A percentile compares a stretch with the other conserved stretches of the same genome.
These are phyloP conservation scores for Heteractis magnifica DNA, from an alignment of 92 coral and sea anemone genomes.

Conservation along the genomic window DNA sequence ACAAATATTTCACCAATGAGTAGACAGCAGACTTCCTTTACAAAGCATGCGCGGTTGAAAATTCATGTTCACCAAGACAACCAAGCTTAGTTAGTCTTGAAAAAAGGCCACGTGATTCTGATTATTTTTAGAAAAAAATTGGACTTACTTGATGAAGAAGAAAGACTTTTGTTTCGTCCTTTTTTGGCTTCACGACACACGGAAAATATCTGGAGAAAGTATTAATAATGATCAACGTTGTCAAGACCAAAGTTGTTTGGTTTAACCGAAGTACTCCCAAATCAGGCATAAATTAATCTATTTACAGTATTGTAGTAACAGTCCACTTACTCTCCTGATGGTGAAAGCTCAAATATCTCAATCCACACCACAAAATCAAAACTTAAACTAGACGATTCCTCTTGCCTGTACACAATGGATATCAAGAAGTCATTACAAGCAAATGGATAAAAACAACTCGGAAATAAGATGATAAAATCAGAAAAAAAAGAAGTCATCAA, in stretches of 20 bases:
- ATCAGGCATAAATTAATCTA: not conserved
- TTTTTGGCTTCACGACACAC: conserved; percentile 77
- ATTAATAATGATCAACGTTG: not conserved
- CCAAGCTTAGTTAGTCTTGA: not conserved
- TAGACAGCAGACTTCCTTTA: not conserved
- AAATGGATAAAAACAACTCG: not conserved
- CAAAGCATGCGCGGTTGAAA: not conserved
- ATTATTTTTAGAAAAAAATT: too few relatives aligned
- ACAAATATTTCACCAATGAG: not conserved
- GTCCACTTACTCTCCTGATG: conserved; percentile 90
- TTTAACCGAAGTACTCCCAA: not conserved
- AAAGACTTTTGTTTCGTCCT: conserved; percentile 65
- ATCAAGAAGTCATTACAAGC: not conserved
- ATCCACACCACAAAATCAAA: conserved; percentile 89
- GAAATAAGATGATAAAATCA: not conserved
- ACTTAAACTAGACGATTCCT: conserved; percentile 53
- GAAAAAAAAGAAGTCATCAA: not conserved
- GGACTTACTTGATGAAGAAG: conserved; percentile 86
- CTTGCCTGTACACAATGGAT: conserved; percentile 12
- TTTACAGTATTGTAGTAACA: not conserved
- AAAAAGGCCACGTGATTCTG: not conserved
- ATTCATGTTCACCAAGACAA: not conserved
- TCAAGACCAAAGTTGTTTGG: not conserved
- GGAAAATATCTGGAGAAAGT: conserved; percentile 75
- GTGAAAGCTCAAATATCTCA: conserved; percentile 86